Conservation (phyloP, 2,113 vertebrate species). For the Pelmatolapia mariae region DNA sequence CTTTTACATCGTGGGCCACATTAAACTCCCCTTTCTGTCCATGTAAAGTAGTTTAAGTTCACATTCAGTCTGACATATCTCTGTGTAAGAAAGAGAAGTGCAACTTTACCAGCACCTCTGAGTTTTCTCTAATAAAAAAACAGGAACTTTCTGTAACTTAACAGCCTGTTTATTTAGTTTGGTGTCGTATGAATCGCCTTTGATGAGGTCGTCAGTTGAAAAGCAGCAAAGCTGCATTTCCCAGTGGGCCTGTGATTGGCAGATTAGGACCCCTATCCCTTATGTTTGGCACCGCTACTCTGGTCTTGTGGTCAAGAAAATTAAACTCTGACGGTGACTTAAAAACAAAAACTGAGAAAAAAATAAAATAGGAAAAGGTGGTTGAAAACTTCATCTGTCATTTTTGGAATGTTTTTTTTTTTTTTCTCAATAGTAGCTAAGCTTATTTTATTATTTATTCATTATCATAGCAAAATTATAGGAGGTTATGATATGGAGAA, state of each 20-base stretch:
- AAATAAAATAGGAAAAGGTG: background rate
- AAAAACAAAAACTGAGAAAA: accelerated
- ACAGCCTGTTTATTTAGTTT: background rate
- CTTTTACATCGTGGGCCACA: accelerated
- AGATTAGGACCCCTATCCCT: background rate
- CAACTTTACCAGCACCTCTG: background rate
- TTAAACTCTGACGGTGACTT: background rate
- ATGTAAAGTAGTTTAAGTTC: accelerated
- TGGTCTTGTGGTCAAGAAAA: background rate
- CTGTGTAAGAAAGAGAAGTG: background rate
- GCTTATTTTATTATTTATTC: accelerated
- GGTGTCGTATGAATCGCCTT: background rate
- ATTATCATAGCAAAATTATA: background rate
- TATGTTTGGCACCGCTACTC: background rate
- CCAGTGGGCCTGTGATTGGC: background rate
- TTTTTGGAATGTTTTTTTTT: accelerated
- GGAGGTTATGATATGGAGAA: background rate
- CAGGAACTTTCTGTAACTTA: background rate
- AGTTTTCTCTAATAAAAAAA: accelerated
- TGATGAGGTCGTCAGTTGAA: background rate
- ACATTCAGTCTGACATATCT: accelerated
- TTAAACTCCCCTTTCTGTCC: background rate
- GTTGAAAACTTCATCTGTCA: accelerated
- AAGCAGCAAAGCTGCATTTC: background rate
- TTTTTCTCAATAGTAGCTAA: accelerated